These are phyloP conservation scores for Drosophila kanapiae DNA, from an alignment of 1,140 invertebrate genomes.

Conservation along the genomic window DNA sequence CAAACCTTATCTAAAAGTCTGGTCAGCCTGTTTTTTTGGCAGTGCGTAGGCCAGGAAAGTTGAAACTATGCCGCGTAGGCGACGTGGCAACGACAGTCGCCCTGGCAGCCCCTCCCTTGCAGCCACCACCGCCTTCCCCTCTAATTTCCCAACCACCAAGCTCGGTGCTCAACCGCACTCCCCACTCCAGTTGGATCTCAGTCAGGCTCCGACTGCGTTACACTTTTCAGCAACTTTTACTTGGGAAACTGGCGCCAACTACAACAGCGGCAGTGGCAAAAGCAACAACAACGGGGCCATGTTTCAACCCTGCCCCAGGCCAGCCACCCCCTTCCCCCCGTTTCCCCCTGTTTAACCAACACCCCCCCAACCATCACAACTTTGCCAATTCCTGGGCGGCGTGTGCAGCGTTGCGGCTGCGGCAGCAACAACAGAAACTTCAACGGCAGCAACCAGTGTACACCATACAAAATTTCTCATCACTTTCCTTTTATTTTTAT, in stretches of 20 bases:
- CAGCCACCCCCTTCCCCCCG: conserved; percentile 23
- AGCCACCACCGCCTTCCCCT: background rate
- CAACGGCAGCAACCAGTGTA: conserved; percentile 12
- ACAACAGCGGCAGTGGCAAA: conserved; percentile 55
- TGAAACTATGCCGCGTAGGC: conserved; percentile 80
- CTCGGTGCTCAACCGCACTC: conserved; percentile 9
- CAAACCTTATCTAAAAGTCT: background rate
- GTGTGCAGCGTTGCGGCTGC: conserved; percentile 75
- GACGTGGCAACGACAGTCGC: conserved; percentile 46
- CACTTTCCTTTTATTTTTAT: background rate
- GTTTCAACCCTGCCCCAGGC: conserved; percentile 65
- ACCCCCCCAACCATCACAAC: background rate
- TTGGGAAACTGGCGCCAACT: conserved; percentile 77
- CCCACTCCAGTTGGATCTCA: conserved; percentile 22
- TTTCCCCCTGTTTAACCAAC: conserved; percentile 1
- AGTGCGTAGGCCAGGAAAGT: conserved; percentile 50
- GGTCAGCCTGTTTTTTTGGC: background rate
- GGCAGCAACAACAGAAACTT: conserved; percentile 50
- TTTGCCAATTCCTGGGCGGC: conserved; percentile 33
- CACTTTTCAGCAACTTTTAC: conserved; percentile 82
- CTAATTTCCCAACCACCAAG: background rate
- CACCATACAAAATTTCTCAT: background rate
- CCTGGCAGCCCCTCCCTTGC: conserved; percentile 11
- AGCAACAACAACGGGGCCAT: conserved; percentile 38
- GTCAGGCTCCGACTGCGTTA: conserved; percentile 69